Conservation (phyloP, 2,113 vertebrate genomes). For the Spilogale gracilis region DNA sequence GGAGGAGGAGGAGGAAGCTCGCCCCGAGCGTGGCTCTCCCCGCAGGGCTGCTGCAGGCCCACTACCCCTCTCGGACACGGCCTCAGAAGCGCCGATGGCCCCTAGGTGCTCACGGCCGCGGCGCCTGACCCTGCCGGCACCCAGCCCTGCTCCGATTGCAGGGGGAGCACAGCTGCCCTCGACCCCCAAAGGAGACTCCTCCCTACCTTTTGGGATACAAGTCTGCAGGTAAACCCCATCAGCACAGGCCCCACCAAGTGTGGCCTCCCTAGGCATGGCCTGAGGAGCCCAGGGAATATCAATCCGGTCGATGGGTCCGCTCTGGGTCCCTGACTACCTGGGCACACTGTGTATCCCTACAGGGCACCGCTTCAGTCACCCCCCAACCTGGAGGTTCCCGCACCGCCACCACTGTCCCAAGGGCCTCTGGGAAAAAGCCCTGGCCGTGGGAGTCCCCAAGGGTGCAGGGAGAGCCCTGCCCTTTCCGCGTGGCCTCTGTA, state of each 20-base stretch:
- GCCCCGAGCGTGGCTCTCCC: background rate
- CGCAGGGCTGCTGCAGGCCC: background rate
- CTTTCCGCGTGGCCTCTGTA: slow-evolving; percentile 1
- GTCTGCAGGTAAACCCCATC: background rate
- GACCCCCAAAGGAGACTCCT: background rate
- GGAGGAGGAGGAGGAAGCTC: accelerated
- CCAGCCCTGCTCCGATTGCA: accelerated
- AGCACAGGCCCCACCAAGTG: accelerated
- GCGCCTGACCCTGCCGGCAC: accelerated
- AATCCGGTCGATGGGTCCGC: accelerated
- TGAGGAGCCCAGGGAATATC: accelerated
- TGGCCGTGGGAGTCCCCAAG: background rate
- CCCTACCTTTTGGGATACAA: accelerated
- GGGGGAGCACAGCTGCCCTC: no score
- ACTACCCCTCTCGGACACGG: background rate
- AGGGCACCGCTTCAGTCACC: background rate
- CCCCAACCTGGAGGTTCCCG: background rate
- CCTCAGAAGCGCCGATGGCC: accelerated
- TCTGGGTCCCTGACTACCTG: accelerated
- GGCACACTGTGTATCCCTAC: background rate
- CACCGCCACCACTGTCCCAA: background rate
- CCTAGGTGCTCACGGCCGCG: accelerated
- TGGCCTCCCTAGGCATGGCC: background rate
- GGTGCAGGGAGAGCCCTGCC: background rate
- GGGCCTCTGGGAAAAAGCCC: slow-evolving; percentile 27